Conservation (phyloP, 2,113 vertebrate species). For the Tringa solitaria region DNA sequence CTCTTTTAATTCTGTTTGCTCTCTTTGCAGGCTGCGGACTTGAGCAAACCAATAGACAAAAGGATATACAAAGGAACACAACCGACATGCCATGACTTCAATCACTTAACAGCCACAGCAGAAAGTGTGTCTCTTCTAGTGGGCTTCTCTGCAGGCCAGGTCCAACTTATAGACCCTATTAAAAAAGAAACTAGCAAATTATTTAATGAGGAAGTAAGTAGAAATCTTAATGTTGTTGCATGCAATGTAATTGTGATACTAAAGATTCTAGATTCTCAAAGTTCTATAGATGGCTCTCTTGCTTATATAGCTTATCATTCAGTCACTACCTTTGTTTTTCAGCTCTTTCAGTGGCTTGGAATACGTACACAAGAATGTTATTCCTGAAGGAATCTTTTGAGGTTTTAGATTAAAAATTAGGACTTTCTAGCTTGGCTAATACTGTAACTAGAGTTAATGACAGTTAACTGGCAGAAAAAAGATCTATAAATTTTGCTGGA, state of each 20-base stretch:
- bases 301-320: neutral
- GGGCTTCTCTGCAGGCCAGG: slow-evolving; percentile 98
- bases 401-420: neutral
- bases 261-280: neutral
- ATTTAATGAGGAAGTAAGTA: slow-evolving; percentile 99
- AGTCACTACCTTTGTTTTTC: neutral
- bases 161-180: slow-evolving; percentile 99
- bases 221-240: slow-evolving; percentile 45
- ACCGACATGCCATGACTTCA: slow-evolving; percentile 99
- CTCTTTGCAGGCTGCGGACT: slow-evolving; percentile 90
- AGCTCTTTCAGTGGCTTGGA: neutral
- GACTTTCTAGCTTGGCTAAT: neutral
- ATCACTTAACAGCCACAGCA: slow-evolving; percentile 95
- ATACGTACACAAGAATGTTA: neutral
- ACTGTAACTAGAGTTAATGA: neutral
- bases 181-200: slow-evolving; percentile 99
- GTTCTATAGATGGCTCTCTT: neutral
- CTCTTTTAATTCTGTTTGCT: slow-evolving; percentile 61
- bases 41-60: slow-evolving; percentile 99
- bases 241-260: neutral
- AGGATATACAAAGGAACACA: slow-evolving; percentile 99
- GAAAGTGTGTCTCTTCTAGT: slow-evolving; percentile 98
- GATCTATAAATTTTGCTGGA: neutral
- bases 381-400: neutral
- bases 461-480: neutral